These are phyloP conservation scores for Suillia variegata DNA, from an alignment of 2,888 invertebrate species.

Conservation along the genomic window DNA sequence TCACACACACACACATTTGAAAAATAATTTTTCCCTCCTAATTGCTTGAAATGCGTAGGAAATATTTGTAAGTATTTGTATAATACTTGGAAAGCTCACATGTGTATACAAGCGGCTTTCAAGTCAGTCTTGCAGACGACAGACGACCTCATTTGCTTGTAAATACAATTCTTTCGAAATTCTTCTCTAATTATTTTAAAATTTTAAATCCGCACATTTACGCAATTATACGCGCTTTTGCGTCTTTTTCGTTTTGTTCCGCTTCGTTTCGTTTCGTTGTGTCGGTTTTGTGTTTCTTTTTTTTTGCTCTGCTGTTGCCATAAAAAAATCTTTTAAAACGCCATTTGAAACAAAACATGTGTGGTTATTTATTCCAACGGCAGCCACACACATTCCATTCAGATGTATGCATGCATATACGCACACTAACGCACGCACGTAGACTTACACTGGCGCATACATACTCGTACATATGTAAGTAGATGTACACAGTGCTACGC, in stretches of 20 bases:
- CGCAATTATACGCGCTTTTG: neutral
- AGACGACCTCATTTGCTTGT: too few species aligned
- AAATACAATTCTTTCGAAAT: neutral
- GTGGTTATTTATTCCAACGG: slow-evolving; percentile 18
- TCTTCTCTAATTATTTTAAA: neutral
- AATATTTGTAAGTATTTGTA: too few species aligned
- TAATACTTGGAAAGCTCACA: too few species aligned
- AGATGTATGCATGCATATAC: neutral
- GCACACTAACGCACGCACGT: neutral
- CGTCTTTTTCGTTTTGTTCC: neutral
- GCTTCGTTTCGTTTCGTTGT: neutral
- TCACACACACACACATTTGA: too few species aligned
- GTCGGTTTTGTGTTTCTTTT: neutral
- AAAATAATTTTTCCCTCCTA: too few species aligned
- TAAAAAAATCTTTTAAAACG: slow-evolving; percentile 8
- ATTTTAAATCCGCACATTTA: neutral
- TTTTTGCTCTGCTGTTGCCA: too few species aligned
- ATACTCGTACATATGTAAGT: neutral
- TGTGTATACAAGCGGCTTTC: neutral
- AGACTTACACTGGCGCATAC: neutral
- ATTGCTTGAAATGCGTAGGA: too few species aligned
- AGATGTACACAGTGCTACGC: neutral
- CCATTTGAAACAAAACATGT: slow-evolving; percentile 30
- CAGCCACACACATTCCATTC: slow-evolving; percentile 14
- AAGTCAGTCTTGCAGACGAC: neutral